A percentile compares a stretch with the other conserved stretches of the same genome.
Evolutionary conservation across 2,888 invertebrate genomes (phyloP).

Genomic region (Tipula lateralis): DNA sequence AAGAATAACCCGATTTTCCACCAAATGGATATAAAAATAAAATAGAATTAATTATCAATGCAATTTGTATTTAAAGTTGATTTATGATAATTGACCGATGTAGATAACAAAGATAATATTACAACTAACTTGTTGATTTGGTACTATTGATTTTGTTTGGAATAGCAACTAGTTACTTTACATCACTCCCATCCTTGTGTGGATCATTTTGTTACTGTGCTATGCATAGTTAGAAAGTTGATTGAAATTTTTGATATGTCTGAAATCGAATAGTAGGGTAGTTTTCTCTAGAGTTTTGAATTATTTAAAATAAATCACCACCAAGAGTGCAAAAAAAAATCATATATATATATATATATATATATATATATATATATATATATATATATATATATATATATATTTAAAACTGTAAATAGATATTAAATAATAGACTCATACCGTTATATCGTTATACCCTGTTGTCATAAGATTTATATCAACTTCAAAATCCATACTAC

Average conservation of each 20-base stretch:
- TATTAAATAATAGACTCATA: neutral
- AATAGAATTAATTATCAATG: neutral
- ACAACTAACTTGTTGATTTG: neutral
- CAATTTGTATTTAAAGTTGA: neutral
- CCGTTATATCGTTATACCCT: slow-evolving; percentile 24
- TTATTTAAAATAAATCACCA: neutral
- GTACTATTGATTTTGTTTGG: neutral
- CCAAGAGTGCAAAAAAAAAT: neutral
- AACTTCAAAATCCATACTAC: slow-evolving; percentile 5
- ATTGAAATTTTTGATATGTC: neutral
- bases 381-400: no score
- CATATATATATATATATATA: no score
- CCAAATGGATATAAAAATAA: neutral
- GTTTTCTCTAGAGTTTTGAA: neutral
- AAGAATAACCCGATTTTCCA: neutral
- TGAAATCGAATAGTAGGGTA: neutral
- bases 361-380: no score
- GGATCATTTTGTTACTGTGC: no score
- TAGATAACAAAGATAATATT: neutral
- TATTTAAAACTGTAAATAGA: neutral
- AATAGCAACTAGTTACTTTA: neutral
- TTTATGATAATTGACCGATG: neutral
- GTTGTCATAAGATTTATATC: slow-evolving; percentile 19
- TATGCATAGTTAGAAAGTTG: neutral
- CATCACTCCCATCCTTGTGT: no score